Evolutionary conservation across 2,888 invertebrate species (phyloP), one percentile per base, ranked within the genome.

Genomic region (Lobophora halterata): DNA sequence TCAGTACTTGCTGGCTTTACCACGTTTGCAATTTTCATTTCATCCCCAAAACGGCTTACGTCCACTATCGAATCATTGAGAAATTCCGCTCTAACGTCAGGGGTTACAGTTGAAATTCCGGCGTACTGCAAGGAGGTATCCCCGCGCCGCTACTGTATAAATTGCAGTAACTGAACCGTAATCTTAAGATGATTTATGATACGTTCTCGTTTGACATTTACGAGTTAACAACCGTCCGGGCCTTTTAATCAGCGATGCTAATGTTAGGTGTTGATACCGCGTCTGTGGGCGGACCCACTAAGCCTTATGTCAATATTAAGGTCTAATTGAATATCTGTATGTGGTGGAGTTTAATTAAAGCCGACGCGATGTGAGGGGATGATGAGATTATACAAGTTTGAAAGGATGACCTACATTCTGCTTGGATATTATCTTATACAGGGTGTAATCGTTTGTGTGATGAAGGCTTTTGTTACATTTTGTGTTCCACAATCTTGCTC

Each of bases 201-300:
- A 74, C 75, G 77, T 77, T 70, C 74, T 76, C 71, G 71, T 73
- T 71, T 83, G 85, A 87, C 85, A 74, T 85, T 83, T 79, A 85
- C 82, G 79, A 83, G 77, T 79, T 82, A 80, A 82, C 85, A 79
- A 71, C 68, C 63, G 60, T 71, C 68, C 66, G 68, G 80, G 79
- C 81, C 79, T 86, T 85, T 83, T 86, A 86, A 86, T 86, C 85
- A 86, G 81, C 80, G 82, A 82, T 82, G 82, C 78, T 82, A 86
- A 86, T 85, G 82, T 79, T 75, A 78, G 78, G 72, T 76, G 80
- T 79, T 77, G 77, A 78, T 79, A 75, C 74, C 64, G 67, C 63
- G 65, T n/a, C 57, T 61, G 23, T 24, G 10, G 27, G 61, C 65
- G 69, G 57, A 58, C 39, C 60, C 68, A 60, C 73, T 68, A 72